Evolutionary conservation across 2,888 invertebrate species (phyloP), one percentile per base, ranked within the genome.

Genomic region (Neoscelio sp.): DNA sequence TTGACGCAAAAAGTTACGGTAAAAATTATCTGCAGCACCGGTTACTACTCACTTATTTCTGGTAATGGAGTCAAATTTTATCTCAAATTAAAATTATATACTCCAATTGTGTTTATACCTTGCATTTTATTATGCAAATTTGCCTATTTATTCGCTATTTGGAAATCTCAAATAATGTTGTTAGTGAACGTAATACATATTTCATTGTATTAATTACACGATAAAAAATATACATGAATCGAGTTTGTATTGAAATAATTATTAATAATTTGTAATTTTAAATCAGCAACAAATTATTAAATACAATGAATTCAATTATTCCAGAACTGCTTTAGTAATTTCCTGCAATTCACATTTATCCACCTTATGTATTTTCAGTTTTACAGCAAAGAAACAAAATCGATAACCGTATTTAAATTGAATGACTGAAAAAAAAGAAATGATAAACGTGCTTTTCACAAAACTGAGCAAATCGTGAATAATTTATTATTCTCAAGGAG

Each of bases 381-480:
- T 30, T 42, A 64, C 6, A 18, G 35, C 52, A 18, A 38, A 17
- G 70, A 54, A 65, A 58, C 58, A 65, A 65, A 74, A 74, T 74
- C 65, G 65, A 74, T 74, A 74, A 30, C 6, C 12, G 38, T 73
- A 46, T 64, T 46, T 42, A 20, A 73, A 73, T 73, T 62, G 73
- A 73, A 64, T 46, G 73, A 64, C 40, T 62, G 52, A 35, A 10
- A 15, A 54, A 54, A 50, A 30, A 60, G 50, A 60, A 52, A 62
- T 17, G 52, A 50, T 70, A 70, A 70, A 70, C 70, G 71, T 62
- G 71, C 71, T 52, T 62, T 62, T 44, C 26, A 28, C 60, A 35
- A 62, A 71, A 71, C 71, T 52, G 62, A 71, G 62, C 71, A 40
- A 71, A 71, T 71, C 52, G 62, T 52, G 71, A 71, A 71, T 71